Evolutionary conservation across 2,888 invertebrate species (phyloP), one percentile per base, ranked within the genome.

Genomic region (Morpho achilles): DNA sequence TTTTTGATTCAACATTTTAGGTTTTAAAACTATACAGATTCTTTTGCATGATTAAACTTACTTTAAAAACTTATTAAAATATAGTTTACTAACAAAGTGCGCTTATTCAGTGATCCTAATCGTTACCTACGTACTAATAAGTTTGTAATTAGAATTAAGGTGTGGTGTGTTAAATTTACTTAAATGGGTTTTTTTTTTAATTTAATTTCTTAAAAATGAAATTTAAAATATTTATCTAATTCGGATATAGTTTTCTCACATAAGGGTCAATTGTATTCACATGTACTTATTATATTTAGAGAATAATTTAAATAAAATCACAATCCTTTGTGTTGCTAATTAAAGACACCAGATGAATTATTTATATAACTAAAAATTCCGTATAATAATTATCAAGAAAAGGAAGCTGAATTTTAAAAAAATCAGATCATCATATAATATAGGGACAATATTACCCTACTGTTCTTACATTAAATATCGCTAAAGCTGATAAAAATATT

Each of bases 61-160:
- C 32, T 32, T 32, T 23, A 49, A 43, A 47, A 48, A 22, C 22
- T 52, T 50, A 56, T 53, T 45, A 43, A 59, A 51, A 49, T 47
- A 50, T 62, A 59, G 48, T 50, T 45, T 44, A 63, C 58, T 59
- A 65, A 61, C 63, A 59, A 56, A 60, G 50, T 67, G 63, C 57
- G 65, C 67, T 66, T 66, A 73, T 69, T 72, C 70, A 76, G 76
- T 79, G 74, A 75, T 76, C 75, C 76, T 82, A 80, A 81, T 79
- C 73, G 72, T 74, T 75, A 71, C 75, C 75, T 54, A 51, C 56
- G 49, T 60, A 63, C 59, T 59, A 59, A 61, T 63, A 63, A 59
- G 51, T 80, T 77, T 86, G 80, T 87, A 82, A 77, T 72, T 89
- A 87, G 86, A 71, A 71, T 73, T 88, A 88, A 88, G 89, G 87